Conservation (phyloP, 2,797 vertebrate species). For the Trachurus trachurus region DNA sequence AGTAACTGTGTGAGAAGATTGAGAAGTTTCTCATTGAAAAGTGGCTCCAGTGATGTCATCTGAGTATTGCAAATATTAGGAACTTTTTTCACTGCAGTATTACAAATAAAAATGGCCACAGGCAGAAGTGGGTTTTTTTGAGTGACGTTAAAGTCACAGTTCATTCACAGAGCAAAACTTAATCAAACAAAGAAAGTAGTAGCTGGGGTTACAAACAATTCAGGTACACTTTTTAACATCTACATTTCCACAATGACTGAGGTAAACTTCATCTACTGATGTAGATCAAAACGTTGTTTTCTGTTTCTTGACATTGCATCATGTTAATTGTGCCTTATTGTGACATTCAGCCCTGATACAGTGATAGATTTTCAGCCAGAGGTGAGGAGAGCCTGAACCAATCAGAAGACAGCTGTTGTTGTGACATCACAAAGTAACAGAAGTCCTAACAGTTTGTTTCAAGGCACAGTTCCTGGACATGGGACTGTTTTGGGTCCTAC, state of each 20-base stretch:
- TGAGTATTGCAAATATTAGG: not conserved
- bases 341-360: not conserved
- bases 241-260: no score
- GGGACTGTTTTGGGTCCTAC: not conserved
- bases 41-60: not conserved
- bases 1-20: not conserved
- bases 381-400: not conserved
- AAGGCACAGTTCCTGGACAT: no score
- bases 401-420: no score
- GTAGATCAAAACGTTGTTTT: not conserved
- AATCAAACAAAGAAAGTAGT: no score
- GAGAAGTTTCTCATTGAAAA: slow-evolving; percentile 4
- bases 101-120: not conserved
- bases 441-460: no score
- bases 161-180: not conserved
- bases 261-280: not conserved
- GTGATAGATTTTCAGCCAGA: not conserved
- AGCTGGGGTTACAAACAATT: no score
- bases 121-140: not conserved
- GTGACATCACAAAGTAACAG: no score
- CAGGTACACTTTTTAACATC: no score
- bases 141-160: not conserved
- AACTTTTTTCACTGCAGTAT: not conserved
- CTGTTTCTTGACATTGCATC: not conserved
- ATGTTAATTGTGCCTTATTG: not conserved